Evolutionary conservation across 2,888 invertebrate species (phyloP), one percentile per base, ranked within the genome.

Genomic region (Caenorhabditis drosophilae): DNA sequence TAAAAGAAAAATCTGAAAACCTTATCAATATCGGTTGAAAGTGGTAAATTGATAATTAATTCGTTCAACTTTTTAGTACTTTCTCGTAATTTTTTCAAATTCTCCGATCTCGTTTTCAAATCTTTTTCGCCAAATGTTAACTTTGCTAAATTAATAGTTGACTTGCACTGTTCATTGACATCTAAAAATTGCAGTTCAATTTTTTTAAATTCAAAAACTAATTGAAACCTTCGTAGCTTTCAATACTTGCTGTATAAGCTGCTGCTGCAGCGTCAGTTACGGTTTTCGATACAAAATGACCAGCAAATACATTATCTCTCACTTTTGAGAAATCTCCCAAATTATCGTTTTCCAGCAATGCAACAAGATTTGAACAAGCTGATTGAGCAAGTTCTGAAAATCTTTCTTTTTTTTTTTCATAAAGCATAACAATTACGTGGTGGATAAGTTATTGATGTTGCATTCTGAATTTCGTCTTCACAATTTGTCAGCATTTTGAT

Each of bases 191-290:
- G n/a, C n/a, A n/a, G n/a, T n/a, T n/a, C n/a, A n/a, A n/a, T 41
- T 44, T 16, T 20, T 44, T 6, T 44, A 18, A 9, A 25, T 44
- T 16, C 20, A 6, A 11, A 20, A 7, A 4, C 6, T 40, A n/a
- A 18, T 15, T 6, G 16, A 15, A n/a, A 68, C 77, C 77, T 60
- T 81, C 81, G 48, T 68, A 81, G 45, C 78, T 78, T 49, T 77
- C 72, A 42, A 81, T 81, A 45, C 72, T 73, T 42, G 90, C 89
- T 0, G 89, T 89, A 84, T 91, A 90, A 2, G 90, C 89, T 9
- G 90, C 90, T 1, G 90, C 89, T 83, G 90, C 89, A n/a, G 90
- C 90, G 75, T 89, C 89, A 46, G 90, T 85, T 67, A 91, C 86
- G 80, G 88, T 88, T 49, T 88, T 87, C 4, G 89, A 86, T 47